Percentiles rank a stretch among this genome's conserved stretches.
These are phyloP conservation scores for Phania funesta DNA, from an alignment of 2,888 invertebrate genomes.

Conservation along the genomic window DNA sequence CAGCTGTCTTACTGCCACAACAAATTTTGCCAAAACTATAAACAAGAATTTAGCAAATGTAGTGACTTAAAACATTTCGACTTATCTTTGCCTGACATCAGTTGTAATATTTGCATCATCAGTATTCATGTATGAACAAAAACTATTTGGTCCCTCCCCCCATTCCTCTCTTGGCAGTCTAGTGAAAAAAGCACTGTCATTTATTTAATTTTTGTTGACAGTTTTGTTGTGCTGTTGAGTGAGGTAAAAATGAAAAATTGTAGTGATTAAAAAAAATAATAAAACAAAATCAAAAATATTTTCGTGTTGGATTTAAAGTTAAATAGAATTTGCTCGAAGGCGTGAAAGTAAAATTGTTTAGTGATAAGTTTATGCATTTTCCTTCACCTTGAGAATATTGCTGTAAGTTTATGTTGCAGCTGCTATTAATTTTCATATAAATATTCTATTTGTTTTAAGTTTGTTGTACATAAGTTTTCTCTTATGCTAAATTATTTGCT, in stretches of 20 bases:
- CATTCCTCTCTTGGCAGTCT: not conserved
- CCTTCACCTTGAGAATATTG: no score
- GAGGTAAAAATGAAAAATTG: constrained; percentile 45
- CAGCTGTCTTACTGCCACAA: no score
- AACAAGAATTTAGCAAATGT: not conserved
- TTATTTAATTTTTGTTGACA: constrained; percentile 63
- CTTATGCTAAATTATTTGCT: no score
- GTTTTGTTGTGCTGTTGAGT: constrained; percentile 54
- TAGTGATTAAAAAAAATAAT: constrained; percentile 19
- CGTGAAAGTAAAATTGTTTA: no score
- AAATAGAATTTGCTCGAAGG: not conserved
- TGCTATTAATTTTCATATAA: no score
- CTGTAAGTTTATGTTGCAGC: no score
- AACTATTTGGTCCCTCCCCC: not conserved
- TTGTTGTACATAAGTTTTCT: no score
- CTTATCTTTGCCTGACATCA: not conserved
- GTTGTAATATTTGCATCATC: constrained; percentile 2
- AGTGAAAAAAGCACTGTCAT: constrained; percentile 57
- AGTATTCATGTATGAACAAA: not conserved
- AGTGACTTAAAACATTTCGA: not conserved
- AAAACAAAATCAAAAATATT: constrained; percentile 20
- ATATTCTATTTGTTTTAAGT: no score
- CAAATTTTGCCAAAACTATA: no score
- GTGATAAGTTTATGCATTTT: no score
- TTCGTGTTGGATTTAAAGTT: not conserved